phyloP scores from a whole-genome alignment of 1,140 invertebrate genomes.

The Popillia japonica region DNA sequence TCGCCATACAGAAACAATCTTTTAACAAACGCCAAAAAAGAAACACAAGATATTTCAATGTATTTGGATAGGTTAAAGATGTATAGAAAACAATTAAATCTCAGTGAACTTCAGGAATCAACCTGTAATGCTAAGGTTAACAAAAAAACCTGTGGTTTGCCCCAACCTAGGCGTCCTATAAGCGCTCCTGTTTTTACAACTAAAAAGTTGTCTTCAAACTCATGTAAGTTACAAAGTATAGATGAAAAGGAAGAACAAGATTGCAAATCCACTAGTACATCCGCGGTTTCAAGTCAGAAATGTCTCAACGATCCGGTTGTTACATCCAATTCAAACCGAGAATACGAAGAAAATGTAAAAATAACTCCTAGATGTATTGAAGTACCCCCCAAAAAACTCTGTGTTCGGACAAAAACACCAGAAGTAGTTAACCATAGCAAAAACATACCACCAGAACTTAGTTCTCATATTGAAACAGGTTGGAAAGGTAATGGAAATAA shows the following conservation, averaged over 20 bases:
- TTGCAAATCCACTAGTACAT: neutral
- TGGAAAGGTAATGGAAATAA: neutral
- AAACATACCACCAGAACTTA: neutral
- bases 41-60: neutral
- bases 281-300: neutral
- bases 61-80: neutral
- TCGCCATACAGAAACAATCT: neutral
- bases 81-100: neutral
- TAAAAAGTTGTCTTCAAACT: neutral
- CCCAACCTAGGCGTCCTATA: neutral
- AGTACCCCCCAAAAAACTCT: neutral
- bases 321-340: neutral
- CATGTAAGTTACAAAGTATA: slow-evolving; percentile 8
- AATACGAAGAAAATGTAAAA: neutral
- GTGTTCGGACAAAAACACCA: neutral
- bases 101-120: neutral
- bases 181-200: neutral
- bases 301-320: neutral
- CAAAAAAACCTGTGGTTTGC: neutral
- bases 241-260: slow-evolving; percentile 3
- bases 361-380: slow-evolving; percentile 1
- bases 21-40: neutral
- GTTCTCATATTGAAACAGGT: neutral
- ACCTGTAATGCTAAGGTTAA: neutral
- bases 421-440: neutral